Conservation (phyloP, 2,113 vertebrate genomes). For the Tursiops truncatus region DNA sequence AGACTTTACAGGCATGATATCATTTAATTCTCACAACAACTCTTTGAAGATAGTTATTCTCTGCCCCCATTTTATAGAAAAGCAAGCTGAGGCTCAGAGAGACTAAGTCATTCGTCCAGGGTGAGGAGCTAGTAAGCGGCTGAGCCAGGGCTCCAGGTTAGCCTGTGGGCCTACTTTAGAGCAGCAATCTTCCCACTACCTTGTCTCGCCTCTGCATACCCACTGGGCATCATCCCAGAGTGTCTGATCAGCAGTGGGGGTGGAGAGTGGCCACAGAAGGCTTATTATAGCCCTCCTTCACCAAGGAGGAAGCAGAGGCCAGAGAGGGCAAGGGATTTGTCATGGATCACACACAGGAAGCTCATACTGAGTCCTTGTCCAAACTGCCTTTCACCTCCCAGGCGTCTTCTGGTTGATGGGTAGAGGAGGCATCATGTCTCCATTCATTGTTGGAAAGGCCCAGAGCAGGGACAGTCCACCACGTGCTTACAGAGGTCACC, state of each 20-base stretch:
- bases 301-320: not conserved
- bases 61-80: not conserved
- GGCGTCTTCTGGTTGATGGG: not conserved
- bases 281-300: not conserved
- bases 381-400: not conserved
- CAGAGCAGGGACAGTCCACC: not conserved
- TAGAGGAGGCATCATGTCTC: not conserved
- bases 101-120: not conserved
- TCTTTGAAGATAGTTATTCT: not conserved
- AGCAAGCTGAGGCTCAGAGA: not conserved
- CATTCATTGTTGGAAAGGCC: not conserved
- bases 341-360: not conserved
- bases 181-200: not conserved
- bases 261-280: too few species aligned
- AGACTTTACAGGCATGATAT: not conserved
- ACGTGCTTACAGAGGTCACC: not conserved
- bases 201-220: not conserved
- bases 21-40: not conserved
- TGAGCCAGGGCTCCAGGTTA: not conserved
- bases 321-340: not conserved
- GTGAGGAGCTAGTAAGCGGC: not conserved
- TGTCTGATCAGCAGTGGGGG: too few species aligned
- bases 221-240: not conserved
- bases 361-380: not conserved
- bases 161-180: not conserved